These are phyloP conservation scores for Exaiptasia diaphana DNA, from an alignment of 64 coral and sea anemone species.

Conservation along the genomic window DNA sequence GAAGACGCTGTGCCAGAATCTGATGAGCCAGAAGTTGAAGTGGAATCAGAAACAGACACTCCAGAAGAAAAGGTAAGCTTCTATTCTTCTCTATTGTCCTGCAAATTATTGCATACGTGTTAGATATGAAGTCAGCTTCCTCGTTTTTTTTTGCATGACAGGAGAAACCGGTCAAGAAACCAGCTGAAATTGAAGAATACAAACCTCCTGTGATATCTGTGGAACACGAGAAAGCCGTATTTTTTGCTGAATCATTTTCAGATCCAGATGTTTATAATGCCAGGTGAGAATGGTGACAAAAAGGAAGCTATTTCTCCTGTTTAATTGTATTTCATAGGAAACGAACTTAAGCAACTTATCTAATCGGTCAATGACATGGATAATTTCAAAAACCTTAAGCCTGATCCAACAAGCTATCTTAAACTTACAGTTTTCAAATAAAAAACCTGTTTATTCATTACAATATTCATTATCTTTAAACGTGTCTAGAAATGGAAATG, in stretches of 20 bases:
- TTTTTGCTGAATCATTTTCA: slow-evolving; percentile 53
- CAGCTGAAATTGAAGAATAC: slow-evolving; percentile 37
- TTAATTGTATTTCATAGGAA: too few species aligned
- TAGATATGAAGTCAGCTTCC: too few species aligned
- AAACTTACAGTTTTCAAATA: too few species aligned
- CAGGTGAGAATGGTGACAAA: slow-evolving; percentile 29
- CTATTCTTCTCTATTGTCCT: background rate
- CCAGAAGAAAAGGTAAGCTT: slow-evolving; percentile 36
- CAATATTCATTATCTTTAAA: too few species aligned
- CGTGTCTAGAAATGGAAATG: too few species aligned
- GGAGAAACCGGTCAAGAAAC: slow-evolving; percentile 57
- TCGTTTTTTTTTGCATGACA: slow-evolving; percentile 19
- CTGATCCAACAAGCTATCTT: too few species aligned
- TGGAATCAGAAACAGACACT: slow-evolving; percentile 37
- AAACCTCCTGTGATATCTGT: slow-evolving; percentile 27
- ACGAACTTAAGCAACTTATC: too few species aligned
- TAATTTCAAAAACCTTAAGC: too few species aligned
- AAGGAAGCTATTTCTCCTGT: too few species aligned
- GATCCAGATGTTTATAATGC: slow-evolving; percentile 25
- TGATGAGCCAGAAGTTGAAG: slow-evolving; percentile 50
- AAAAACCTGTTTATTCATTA: too few species aligned
- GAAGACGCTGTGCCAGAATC: slow-evolving; percentile 6
- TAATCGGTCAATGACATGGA: too few species aligned
- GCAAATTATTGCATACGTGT: background rate
- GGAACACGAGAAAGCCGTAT: slow-evolving; percentile 50